Evolutionary conservation across 2,888 invertebrate species (phyloP), one percentile per base, ranked within the genome.

Genomic region (Beris chalybata): DNA sequence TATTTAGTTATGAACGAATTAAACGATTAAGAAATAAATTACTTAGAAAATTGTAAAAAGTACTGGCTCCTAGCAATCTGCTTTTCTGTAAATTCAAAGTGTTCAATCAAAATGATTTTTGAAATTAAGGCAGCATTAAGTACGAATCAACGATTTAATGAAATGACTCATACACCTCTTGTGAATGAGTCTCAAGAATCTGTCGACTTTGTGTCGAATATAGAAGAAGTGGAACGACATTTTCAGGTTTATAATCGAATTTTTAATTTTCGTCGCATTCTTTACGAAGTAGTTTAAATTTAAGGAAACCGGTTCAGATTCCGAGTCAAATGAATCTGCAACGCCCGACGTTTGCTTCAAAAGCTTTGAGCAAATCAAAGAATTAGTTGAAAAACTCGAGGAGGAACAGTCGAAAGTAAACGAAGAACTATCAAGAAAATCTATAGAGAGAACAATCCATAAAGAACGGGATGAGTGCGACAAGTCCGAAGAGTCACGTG

Each of bases 251-350:
- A 38, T 38, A 38, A 38, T 38, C 9, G 9, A 38, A 38, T 38
- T 7, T 38, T 9, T 9, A 38, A 38, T 38, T 38, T 38, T 38
- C 9, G 1, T 38, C 9, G 5, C 3, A 9, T 38, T 38, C 22
- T 22, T 54, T 38, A 9, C 13, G 44, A 9, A 32, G 44, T 32
- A 45, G 43, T 9, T 58, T 68, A 64, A 70, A 65, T 68, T 69
- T 71, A 61, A 71, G 11, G 13, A 43, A 30, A 47, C 15, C 64
- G 31, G 56, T 52, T 53, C 38, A 50, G 53, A 59, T 66, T 22
- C 52, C 9, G 15, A 48, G 6, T n/a, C n/a, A 15, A 22, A 52
- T 15, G 2, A n/a, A 29, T 11, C 22, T 54, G 12, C 13, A 22
- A n/a, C 30, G 15, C 52, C 31, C 1, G 54, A 54, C n/a, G 12